These are phyloP conservation scores for Lophura nycthemera DNA, from an alignment of 2,113 vertebrate genomes.

Conservation along the genomic window DNA sequence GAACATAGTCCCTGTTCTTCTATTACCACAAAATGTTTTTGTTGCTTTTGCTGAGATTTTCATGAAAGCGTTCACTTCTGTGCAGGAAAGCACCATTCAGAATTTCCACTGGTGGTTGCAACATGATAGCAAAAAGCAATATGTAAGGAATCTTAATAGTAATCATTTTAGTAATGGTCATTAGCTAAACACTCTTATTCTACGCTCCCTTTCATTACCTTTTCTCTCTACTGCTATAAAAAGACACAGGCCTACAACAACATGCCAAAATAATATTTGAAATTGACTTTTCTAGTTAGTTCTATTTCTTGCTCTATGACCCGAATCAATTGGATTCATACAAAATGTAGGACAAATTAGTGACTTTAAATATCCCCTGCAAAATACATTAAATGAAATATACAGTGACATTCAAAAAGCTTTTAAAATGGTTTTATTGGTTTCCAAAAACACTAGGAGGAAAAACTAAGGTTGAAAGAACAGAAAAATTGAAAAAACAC, in stretches of 20 bases:
- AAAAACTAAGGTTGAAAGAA: neutral
- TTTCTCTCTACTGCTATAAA: neutral
- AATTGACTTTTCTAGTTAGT: neutral
- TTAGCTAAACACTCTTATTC: neutral
- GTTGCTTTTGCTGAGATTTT: neutral
- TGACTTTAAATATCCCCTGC: neutral
- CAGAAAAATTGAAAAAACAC: neutral
- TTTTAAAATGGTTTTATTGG: neutral
- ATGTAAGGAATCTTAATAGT: neutral
- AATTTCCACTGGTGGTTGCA: neutral
- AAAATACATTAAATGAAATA: neutral
- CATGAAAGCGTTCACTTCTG: neutral
- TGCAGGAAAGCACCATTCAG: neutral
- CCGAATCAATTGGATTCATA: neutral
- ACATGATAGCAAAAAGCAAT: neutral
- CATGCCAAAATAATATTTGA: neutral
- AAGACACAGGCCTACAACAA: neutral
- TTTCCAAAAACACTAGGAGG: neutral
- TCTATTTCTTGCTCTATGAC: conserved; percentile 2
- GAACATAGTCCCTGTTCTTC: neutral
- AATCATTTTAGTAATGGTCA: neutral
- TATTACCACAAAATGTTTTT: neutral
- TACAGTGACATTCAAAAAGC: neutral
- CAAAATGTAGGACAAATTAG: conserved; percentile 22
- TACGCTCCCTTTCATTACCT: neutral